Base-by-base conservation (phyloP, 2,797 vertebrate species). In the Thaleichthys pacificus region DNA sequence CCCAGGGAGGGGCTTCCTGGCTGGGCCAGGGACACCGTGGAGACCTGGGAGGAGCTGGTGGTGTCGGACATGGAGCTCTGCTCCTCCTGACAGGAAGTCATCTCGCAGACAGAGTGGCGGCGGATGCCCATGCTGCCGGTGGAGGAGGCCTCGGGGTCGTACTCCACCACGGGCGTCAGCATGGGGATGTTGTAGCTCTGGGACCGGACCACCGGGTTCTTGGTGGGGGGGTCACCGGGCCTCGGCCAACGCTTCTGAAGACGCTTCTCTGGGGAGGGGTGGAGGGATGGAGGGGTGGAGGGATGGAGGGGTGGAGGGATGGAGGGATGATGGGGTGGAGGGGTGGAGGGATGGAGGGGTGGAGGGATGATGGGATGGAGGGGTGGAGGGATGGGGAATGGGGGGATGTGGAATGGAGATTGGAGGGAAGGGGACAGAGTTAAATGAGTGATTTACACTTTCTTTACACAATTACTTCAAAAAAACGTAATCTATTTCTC, bases 131-230 rank as follows among this genome's bases (percentile, higher is more conserved):
- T 1, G 0, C 90, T 78, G 0, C 90, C 88, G 0, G 79, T 87
- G 0, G 84, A 28, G 4, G 91, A 90, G 0, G 22, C 15, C 82
- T 95, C 95, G 0, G 86, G 83, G 62, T 97, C 96, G 0, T 95
- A 94, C 87, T 99, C 97, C 0, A 90, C 95, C 78, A 99, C 95
- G 0, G 97, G 97, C 0, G 95, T 97, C 82, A 98, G 92, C 90
- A 98, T 88, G 0, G 96, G 96, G 0, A 97, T 93, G 82, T 98
- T 99, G 93, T 98, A 99, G 90, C 97, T 98, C 89, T 97, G 96
- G 0, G 97, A 99, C 0, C 96, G 94, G 21, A 97, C 95, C 81
- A 99, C 97, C 0, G 91, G 96, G 81, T 95, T 97, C 90, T 98
- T 98, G 60, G 89, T 79, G 0, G 94, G 84, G 62, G 91, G 30